Base-by-base conservation (phyloP, 2,797 vertebrate genomes). In the Artibeus lituratus region DNA sequence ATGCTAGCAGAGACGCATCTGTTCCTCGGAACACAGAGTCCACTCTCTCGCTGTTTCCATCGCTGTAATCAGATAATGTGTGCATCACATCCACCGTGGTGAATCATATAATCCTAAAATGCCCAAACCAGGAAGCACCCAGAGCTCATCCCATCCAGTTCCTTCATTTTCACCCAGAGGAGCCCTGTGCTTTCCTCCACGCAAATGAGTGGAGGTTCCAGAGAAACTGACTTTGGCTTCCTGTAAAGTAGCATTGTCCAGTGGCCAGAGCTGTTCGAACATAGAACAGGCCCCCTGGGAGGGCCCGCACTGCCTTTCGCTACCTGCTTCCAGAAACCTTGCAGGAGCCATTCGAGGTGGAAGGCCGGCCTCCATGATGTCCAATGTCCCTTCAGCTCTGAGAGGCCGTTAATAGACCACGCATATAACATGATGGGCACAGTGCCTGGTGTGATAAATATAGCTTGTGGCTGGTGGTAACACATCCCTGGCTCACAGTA, bases 71-170 rank as follows among this genome's bases (percentile, higher is more conserved):
- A 88, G 91, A 88, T 90, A 73, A 62, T 8, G 59, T 81, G 44
- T 72, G 42, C 70, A 18, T 78, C 65, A 57, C 5, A 0, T 29
- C 57, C 70, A 42, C 29, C n/a, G 9, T 51, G n/a, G 7, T 26
- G 73, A 92, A 57, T 90, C 94, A 92, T n/a, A 39, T n/a, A 76
- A 81, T 21, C 88, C 83, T 72, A 39, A 94, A 91, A 29, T 55
- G 73, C 84, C 62, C 78, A 51, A 82, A 49, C 77, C 72, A 92
- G 67, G 78, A 88, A 93, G 44, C 19, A 91, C 72, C 76, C 35
- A 35, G 70, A 53, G 53, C n/a, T 55, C 55, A 44, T 47, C 72
- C 81, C 32, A 18, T 76, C 59, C 91, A 78, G 10, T 12, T 70
- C 76, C 76, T 59, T 70, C 77, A n/a, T 42, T 62, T 81, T 70